A percentile compares a stretch with the other conserved stretches of the same genome.
phyloP scores from a whole-genome alignment of 2,113 vertebrate species.

The Marcusenius ussheri region DNA sequence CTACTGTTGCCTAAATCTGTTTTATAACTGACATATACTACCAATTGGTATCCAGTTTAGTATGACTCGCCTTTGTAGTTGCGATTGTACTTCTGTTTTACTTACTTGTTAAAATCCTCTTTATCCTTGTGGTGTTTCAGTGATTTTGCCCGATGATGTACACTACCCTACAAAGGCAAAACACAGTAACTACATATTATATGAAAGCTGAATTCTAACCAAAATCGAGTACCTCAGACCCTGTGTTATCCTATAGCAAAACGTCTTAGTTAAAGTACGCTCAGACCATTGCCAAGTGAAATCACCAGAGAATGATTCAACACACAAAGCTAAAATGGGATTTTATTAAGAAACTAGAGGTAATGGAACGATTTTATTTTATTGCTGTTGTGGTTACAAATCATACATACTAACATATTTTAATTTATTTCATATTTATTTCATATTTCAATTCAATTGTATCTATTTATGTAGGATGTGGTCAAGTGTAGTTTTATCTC shows the following conservation, averaged over 20 bases:
- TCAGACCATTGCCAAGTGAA: not conserved
- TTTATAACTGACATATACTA: not conserved
- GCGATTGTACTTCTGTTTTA: not conserved
- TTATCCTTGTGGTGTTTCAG: not conserved
- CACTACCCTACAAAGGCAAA: not conserved
- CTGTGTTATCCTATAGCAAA: not conserved
- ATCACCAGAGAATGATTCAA: not conserved
- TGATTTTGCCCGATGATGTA: not conserved
- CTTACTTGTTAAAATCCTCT: not conserved
- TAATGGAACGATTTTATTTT: not conserved
- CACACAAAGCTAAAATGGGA: not conserved
- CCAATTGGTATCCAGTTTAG: not conserved
- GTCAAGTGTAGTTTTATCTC: constrained; percentile 27
- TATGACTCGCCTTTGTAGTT: not conserved
- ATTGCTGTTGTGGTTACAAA: not conserved
- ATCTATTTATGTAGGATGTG: not conserved
- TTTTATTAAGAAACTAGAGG: not conserved
- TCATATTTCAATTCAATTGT: too few species aligned
- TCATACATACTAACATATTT: not conserved
- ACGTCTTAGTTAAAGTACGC: not conserved
- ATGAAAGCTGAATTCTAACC: not conserved
- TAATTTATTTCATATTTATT: too few species aligned
- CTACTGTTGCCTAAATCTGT: not conserved
- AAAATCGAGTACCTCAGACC: not conserved
- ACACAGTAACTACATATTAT: not conserved